These are phyloP conservation scores for Acanthosepion pharaonis DNA, from an alignment of 2,888 invertebrate species.

Conservation along the genomic window DNA sequence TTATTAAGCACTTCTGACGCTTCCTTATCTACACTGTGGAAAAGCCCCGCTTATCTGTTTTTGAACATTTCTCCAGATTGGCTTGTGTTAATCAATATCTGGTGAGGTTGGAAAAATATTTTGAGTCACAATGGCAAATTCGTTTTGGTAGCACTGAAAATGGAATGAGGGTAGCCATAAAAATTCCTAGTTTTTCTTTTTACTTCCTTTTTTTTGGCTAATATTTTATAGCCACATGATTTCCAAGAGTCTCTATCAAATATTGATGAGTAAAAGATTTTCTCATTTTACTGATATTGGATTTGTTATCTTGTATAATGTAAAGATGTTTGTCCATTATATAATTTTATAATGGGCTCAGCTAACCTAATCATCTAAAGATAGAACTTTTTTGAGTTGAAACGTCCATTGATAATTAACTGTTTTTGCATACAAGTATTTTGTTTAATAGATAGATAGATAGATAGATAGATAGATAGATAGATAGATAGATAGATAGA, in stretches of 20 bases:
- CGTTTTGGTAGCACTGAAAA: not conserved
- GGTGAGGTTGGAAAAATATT: slow-evolving; percentile 33
- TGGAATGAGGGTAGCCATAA: slow-evolving; percentile 18
- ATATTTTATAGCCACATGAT: slow-evolving; percentile 25
- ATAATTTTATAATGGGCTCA: slow-evolving; percentile 33
- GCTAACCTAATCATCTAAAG: slow-evolving; percentile 10
- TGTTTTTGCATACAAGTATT: not conserved
- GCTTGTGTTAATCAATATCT: slow-evolving; percentile 33
- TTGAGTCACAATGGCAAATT: not conserved
- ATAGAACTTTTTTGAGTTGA: not conserved
- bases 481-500: not conserved
- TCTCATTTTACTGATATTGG: slow-evolving; percentile 4
- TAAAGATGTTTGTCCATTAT: not conserved
- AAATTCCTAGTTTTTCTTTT: not conserved
- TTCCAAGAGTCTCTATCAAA: not conserved
- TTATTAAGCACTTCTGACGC: slow-evolving; percentile 33
- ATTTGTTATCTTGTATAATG: not conserved
- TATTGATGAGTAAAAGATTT: slow-evolving; percentile 7
- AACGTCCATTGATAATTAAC: not conserved
- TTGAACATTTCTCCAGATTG: not conserved
- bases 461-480: no score
- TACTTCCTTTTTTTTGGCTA: not conserved
- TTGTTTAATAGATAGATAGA: no score
- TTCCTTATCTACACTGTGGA: slow-evolving; percentile 17
- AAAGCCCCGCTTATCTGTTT: slow-evolving; percentile 18